These are phyloP conservation scores for Phytoseiulus persimilis DNA, from an alignment of 2,888 invertebrate species.

Conservation along the genomic window DNA sequence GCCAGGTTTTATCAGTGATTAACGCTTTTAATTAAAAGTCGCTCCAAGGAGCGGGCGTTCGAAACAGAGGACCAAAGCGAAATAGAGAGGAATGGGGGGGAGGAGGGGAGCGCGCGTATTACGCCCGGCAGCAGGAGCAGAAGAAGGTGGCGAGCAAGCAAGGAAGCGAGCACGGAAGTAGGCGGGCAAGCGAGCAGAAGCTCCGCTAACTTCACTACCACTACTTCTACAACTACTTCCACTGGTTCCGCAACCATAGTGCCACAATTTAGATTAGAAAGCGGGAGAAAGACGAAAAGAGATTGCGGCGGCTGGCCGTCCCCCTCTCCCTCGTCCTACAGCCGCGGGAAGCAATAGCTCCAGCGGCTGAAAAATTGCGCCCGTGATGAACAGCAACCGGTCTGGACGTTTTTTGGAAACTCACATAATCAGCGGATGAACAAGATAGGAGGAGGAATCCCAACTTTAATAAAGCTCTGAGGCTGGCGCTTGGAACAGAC, in stretches of 20 bases:
- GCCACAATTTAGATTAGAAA: not conserved
- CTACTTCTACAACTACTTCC: not conserved
- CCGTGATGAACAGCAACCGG: not conserved
- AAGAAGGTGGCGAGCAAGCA: not conserved
- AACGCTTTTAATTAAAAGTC: not conserved
- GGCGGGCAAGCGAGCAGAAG: not conserved
- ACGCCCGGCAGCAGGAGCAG: not conserved
- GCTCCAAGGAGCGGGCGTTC: not conserved
- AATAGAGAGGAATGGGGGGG: not conserved
- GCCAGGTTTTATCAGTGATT: not conserved
- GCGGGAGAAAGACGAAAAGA: not conserved
- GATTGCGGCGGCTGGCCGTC: not conserved
- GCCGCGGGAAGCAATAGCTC: not conserved
- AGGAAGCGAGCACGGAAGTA: not conserved
- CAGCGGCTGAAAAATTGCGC: not conserved
- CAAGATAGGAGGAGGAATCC: not conserved
- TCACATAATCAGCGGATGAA: not conserved
- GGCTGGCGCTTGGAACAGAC: not conserved
- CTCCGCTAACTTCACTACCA: not conserved
- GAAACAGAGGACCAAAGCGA: constrained; percentile 6
- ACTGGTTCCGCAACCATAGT: not conserved
- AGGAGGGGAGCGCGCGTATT: not conserved
- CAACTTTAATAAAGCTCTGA: not conserved
- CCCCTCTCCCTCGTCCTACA: not conserved
- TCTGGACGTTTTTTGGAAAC: not conserved